A percentile compares a stretch with the other conserved stretches of the same genome.
Evolutionary conservation across 2,797 vertebrate genomes (phyloP).

Genomic region (Lagorchestes hirsutus): DNA sequence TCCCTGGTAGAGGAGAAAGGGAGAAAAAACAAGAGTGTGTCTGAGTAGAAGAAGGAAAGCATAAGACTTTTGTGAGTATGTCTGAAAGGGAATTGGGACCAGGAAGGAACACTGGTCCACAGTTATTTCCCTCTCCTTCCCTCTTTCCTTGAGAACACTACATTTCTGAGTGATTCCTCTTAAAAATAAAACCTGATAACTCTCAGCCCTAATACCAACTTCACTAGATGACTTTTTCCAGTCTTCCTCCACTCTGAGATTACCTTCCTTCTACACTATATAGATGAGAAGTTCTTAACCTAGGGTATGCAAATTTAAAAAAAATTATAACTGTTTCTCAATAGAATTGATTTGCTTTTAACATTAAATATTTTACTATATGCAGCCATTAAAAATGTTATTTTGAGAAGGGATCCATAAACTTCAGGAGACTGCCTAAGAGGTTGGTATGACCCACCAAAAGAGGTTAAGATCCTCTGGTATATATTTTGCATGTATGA

Average conservation of each 20-base stretch:
- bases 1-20: conserved; percentile 68
- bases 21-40: neutral
- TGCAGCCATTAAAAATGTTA: neutral
- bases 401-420: neutral
- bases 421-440: neutral
- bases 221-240: neutral
- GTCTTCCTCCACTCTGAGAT: neutral
- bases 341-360: neutral
- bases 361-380: neutral
- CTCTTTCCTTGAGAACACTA: conserved; percentile 53
- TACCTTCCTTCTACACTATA: neutral
- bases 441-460: neutral
- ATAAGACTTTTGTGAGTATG: neutral
- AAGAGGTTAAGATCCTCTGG: neutral
- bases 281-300: neutral
- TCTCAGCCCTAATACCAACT: neutral
- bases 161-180: conserved; percentile 8
- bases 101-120: neutral
- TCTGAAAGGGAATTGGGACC: neutral
- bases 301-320: neutral
- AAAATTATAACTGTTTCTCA: neutral
- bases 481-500: neutral
- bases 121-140: conserved; percentile 54
- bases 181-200: conserved; percentile 17
- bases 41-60: conserved; percentile 61